A percentile compares a stretch with the other conserved stretches of the same genome.
These are phyloP conservation scores for Baryphthengus martii DNA, from an alignment of 2,113 vertebrate genomes.

Conservation along the genomic window DNA sequence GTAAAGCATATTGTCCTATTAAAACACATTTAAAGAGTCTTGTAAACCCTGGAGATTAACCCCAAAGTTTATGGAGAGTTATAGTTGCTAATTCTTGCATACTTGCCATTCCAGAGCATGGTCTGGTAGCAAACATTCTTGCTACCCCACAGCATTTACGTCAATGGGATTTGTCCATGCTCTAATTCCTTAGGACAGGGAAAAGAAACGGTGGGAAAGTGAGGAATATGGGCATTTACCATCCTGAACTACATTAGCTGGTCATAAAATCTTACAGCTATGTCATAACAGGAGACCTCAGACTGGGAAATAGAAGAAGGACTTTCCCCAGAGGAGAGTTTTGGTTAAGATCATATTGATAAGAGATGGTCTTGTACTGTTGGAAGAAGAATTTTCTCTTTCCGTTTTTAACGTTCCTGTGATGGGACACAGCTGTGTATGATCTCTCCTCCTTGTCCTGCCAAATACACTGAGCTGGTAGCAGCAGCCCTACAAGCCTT, in stretches of 20 bases:
- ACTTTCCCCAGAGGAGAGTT: neutral
- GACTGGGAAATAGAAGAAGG: neutral
- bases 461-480: neutral
- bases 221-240: neutral
- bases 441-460: neutral
- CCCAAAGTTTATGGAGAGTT: slow-evolving; percentile 51
- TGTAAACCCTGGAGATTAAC: slow-evolving; percentile 69
- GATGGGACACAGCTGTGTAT: neutral
- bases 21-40: slow-evolving; percentile 54
- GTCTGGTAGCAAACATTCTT: slow-evolving; percentile 37
- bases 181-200: neutral
- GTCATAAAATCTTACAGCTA: neutral
- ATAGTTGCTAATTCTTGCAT: slow-evolving; percentile 65
- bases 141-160: neutral
- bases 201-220: slow-evolving; percentile 18
- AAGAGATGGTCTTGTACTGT: neutral
- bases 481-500: neutral
- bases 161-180: slow-evolving; percentile 41
- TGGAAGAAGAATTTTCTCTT: neutral
- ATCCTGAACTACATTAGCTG: neutral
- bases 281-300: neutral
- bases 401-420: neutral
- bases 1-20: slow-evolving; percentile 45
- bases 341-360: neutral
- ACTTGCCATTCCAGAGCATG: slow-evolving; percentile 45